Base-by-base conservation (phyloP, 2,888 invertebrate species). In the Lucinisca nassula region DNA sequence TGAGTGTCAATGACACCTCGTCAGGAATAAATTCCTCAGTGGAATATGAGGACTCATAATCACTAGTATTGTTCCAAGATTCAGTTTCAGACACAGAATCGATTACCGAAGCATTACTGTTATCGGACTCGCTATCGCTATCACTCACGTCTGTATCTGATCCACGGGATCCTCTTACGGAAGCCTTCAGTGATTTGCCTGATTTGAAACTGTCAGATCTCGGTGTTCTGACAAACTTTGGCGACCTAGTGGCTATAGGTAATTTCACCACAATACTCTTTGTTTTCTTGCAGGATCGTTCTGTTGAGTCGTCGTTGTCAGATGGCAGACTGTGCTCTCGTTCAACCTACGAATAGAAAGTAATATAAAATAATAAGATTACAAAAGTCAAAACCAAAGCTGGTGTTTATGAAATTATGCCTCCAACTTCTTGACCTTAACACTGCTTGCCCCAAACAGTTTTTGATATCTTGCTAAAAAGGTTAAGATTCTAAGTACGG, bases 1-100 rank as follows among this genome's bases (percentile, higher is more conserved):
- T 58, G 30, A 83, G 72, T 35, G 83, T 80, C 10, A 80, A 27
- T 75, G 79, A 76, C 32, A 61, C 32, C 49, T 82, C 70, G n/a
- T 67, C 79, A n/a, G 81, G 78, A 27, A 58, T 37, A 12, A 51
- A 21, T 32, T 76, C 38, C 14, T 38, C 38, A n/a, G 67, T 67
- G 4, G 27, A 27, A 17, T 40, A 24, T 10, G 77, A n/a, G 4
- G 17, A 76, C 12, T 12, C 32, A 21, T 1, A 45, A 30, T 76
- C 76, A 49, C 76, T 76, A 21, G 77, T 55, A 35, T 35, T 58
- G 21, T 32, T 35, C 67, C 67, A 67, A 35, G 1, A 10, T 30
- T 32, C 67, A 10, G 1, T 35, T 14, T 35, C 67, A 3, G 67
- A 67, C 17, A 30, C 1, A 1, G 67, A 35, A 30, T 61, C 21